These are phyloP conservation scores for Drosophila anomelani DNA, from an alignment of 2,888 invertebrate genomes.

Conservation along the genomic window DNA sequence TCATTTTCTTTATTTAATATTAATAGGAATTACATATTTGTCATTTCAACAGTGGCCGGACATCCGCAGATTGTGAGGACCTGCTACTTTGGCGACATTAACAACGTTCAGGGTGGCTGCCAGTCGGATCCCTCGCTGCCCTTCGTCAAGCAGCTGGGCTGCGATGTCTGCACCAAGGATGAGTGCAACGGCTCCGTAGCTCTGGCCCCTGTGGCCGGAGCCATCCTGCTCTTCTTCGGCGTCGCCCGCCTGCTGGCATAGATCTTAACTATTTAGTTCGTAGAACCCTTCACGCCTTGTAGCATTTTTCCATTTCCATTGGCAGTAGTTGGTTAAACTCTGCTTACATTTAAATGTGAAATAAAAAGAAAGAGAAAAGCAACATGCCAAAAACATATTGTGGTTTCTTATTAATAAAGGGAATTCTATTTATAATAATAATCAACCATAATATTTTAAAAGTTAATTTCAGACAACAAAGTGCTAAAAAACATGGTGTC, in stretches of 20 bases:
- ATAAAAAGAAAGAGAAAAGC: constrained; percentile 27
- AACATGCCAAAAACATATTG: constrained; percentile 24
- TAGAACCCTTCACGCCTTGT: constrained; percentile 35
- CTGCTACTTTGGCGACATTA: constrained; percentile 82
- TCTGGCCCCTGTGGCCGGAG: constrained; percentile 71
- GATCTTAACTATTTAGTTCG: constrained; percentile 52
- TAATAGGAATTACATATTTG: not conserved
- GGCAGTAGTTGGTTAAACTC: constrained; percentile 11
- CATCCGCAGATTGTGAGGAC: constrained; percentile 70
- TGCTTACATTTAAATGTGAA: constrained; percentile 31
- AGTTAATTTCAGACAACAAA: too few relatives aligned
- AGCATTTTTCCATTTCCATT: constrained; percentile 24
- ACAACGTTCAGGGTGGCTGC: constrained; percentile 77
- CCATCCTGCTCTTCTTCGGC: constrained; percentile 75
- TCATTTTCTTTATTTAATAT: constrained; percentile 3
- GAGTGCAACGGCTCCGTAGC: constrained; percentile 80
- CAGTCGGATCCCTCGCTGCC: constrained; percentile 79
- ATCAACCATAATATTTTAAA: not conserved
- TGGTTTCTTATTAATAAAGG: not conserved
- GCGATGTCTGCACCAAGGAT: constrained; percentile 81
- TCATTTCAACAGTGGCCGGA: constrained; percentile 60
- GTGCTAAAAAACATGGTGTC: too few relatives aligned
- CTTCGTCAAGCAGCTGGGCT: constrained; percentile 79
- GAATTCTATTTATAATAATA: not conserved
- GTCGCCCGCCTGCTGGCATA: constrained; percentile 81